phyloP scores from a whole-genome alignment of 2,888 invertebrate genomes.

The Papilio elwesi region DNA sequence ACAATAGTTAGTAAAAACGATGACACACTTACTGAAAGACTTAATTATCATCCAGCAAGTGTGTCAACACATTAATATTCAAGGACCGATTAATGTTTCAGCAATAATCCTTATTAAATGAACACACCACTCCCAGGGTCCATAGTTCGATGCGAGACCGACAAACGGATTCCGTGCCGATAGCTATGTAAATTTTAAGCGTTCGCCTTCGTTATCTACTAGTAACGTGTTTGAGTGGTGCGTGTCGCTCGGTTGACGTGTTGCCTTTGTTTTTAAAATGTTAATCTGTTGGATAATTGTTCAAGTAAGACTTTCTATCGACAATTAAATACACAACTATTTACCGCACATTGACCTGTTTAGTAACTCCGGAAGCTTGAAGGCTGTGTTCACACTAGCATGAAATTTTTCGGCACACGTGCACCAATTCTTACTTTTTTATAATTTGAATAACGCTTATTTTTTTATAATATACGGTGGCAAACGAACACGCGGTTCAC shows the following conservation, averaged over 20 bases:
- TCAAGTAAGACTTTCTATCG: neutral
- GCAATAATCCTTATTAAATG: neutral
- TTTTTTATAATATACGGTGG: too few relatives aligned
- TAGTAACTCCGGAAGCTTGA: too few relatives aligned
- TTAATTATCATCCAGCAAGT: too few relatives aligned
- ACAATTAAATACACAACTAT: neutral
- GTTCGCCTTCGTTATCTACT: conserved; percentile 4
- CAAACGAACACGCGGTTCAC: too few relatives aligned
- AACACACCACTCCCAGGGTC: neutral
- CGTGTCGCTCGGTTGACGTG: neutral
- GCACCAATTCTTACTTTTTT: too few relatives aligned
- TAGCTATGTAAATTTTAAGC: conserved; percentile 21
- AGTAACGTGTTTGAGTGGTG: neutral
- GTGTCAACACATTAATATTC: neutral
- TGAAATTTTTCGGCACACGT: too few relatives aligned
- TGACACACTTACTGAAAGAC: too few relatives aligned
- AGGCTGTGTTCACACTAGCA: too few relatives aligned
- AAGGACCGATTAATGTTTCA: neutral
- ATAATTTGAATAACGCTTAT: too few relatives aligned
- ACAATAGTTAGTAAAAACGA: too few relatives aligned
- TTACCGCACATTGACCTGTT: neutral
- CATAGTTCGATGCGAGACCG: conserved; percentile 23
- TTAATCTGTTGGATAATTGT: neutral
- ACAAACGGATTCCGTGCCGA: conserved; percentile 18
- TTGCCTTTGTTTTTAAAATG: neutral